Base-by-base conservation (phyloP, 2,113 vertebrate species). In the Carollia perspicillata region DNA sequence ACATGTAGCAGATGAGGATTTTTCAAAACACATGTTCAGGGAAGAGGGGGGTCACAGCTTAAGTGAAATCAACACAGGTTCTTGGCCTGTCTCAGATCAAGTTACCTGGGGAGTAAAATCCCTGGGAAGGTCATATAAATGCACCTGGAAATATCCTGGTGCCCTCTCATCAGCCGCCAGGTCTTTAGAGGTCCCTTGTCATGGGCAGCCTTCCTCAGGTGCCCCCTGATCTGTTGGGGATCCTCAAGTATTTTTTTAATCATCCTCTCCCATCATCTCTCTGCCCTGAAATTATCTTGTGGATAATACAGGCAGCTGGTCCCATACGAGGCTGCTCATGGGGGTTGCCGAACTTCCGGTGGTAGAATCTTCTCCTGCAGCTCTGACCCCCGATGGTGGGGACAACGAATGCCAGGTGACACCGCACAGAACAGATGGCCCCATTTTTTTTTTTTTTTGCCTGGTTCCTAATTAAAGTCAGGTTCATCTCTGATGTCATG, bases 341-440 rank as follows among this genome's bases (percentile, higher is more conserved):
- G 86, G 96, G 96, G 97, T 96, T 93, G 83, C 92, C 69, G 33
- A 90, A 84, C 17, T 96, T 95, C 47, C 97, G 97, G 97, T 97
- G 96, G 97, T 97, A 97, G 96, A 97, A 97, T 40, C 12, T 42
- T 96, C 89, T 97, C 98, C 98, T 95, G 97, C 33, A 95, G 98
- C 1, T 97, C 97, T 92, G 93, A 94, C 89, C 84, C 96, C 97
- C 97, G 97, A 92, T 93, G 0, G 80, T 97, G 71, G 40, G 74
- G 40, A 35, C 83, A 75, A 8, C 69, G 0, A 30, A 8, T 95
- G 98, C 97, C 97, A 98, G 81, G 77, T 97, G 96, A 95, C 96
- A 96, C 95, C 96, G 97, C 97, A 95, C 97, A 93, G 51, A 96
- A 94, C 98, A 98, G 98, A 98, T 98, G 98, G 98, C 79, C 85